Evolutionary conservation across 1,140 invertebrate genomes (phyloP), one percentile per base, ranked within the genome.

Genomic region (Atta cephalotes): DNA sequence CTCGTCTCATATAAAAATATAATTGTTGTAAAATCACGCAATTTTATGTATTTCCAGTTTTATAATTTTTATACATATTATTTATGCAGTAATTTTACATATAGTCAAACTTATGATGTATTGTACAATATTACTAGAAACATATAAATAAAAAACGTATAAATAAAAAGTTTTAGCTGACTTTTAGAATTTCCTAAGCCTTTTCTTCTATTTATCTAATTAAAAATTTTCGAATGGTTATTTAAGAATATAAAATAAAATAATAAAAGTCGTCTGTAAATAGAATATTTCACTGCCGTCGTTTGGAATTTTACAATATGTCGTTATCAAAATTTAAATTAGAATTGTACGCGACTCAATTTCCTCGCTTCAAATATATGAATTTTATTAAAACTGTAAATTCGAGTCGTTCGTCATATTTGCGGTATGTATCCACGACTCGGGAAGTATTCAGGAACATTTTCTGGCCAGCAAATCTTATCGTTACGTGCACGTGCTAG

Each of bases 401-500:
- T 53, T 79, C 35, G 74, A 39, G 70, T 62, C 81, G 31, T 85
- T 85, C 82, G 70, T 84, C 70, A 74, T 84, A 74, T 78, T 85
- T 63, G 82, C 82, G 70, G 35, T 51, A 51, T 76, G 62, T 85
- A 51, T 85, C 82, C 21, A 18, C 72, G 39, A 25, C 16, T 77
- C 58, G 14, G 51, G 10, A 79, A 66, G 49, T 85, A 65, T 78
- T 25, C 21, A 45, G 60, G 49, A 21, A 45, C 56, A 12, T 60
- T 45, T 53, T 39, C 62, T 35, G 56, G 28, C 74, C 21, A 49
- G 49, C 74, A 49, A 79, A 85, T 65, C 82, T 85, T 85, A 78
- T 84, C 76, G 85, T 89, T 88, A 79, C 28, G 51, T 71, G 89
- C 79, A 88, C 66, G 85, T 78, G 81, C 81, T 39, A 86, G 85